These are phyloP conservation scores for Agrotis exclamationis DNA, from an alignment of 2,888 invertebrate genomes.

Conservation along the genomic window DNA sequence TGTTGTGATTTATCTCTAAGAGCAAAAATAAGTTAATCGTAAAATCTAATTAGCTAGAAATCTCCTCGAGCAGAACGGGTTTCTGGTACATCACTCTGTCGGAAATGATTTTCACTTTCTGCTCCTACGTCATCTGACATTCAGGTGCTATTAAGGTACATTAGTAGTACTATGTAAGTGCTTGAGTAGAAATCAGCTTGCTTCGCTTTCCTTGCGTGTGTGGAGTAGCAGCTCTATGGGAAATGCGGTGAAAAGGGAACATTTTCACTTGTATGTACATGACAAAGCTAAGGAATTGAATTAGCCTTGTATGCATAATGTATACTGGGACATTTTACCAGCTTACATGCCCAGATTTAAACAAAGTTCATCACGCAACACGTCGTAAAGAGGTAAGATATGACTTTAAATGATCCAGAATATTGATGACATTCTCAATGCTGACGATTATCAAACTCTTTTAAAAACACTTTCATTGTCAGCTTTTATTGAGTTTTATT, in stretches of 20 bases:
- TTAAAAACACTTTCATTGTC: neutral
- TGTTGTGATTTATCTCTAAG: slow-evolving; percentile 44
- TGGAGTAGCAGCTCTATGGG: slow-evolving; percentile 35
- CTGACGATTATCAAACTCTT: neutral
- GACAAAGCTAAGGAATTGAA: slow-evolving; percentile 36
- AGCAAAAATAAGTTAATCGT: slow-evolving; percentile 33
- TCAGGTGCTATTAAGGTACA: slow-evolving; percentile 53
- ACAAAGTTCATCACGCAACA: no score
- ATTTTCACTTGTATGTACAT: slow-evolving; percentile 30
- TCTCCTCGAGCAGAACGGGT: slow-evolving; percentile 43
- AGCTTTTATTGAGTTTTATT: neutral
- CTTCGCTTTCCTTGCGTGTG: slow-evolving; percentile 37
- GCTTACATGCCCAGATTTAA: neutral
- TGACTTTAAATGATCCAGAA: neutral
- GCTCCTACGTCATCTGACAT: slow-evolving; percentile 54
- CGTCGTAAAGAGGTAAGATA: neutral
- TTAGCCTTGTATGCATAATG: neutral
- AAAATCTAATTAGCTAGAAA: slow-evolving; percentile 54
- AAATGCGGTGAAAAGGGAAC: slow-evolving; percentile 47
- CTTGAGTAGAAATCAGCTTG: slow-evolving; percentile 49
- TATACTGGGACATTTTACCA: neutral
- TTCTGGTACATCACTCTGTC: slow-evolving; percentile 41
- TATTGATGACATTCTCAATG: neutral
- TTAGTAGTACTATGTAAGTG: slow-evolving; percentile 40
- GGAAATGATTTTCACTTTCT: slow-evolving; percentile 65